phyloP scores from a whole-genome alignment of 2,888 invertebrate species.

The Cremastobaeus sp. region DNA sequence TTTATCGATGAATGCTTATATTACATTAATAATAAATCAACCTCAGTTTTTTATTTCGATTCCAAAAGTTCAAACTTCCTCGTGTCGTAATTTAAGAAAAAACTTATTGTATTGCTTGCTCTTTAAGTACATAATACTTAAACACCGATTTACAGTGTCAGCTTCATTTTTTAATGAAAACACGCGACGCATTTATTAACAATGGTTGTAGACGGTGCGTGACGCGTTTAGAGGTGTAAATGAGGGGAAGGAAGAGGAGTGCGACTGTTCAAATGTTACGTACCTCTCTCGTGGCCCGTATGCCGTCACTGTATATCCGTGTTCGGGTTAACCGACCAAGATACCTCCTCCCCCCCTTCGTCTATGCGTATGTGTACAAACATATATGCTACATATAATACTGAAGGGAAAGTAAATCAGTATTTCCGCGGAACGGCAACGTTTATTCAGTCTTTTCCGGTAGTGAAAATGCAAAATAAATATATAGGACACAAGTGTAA shows the following conservation, averaged over 20 bases:
- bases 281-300: conserved; percentile 34
- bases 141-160: not conserved
- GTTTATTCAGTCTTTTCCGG: conserved; percentile 70
- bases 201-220: conserved; percentile 28
- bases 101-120: too few relatives aligned
- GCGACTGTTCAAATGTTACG: conserved; percentile 41
- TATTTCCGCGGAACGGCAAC: conserved; percentile 70
- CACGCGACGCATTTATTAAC: conserved; percentile 34
- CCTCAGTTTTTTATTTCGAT: not conserved
- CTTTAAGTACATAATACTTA: not conserved
- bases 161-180: conserved; percentile 33
- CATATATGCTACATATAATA: conserved; percentile 66
- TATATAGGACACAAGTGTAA: conserved; percentile 54
- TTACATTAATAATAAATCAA: not conserved
- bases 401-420: conserved; percentile 75
- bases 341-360: conserved; percentile 16
- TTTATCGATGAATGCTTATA: not conserved
- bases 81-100: not conserved
- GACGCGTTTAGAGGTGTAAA: conserved; percentile 43
- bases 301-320: conserved; percentile 42
- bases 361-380: conserved; percentile 1
- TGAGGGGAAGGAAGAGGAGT: conserved; percentile 35
- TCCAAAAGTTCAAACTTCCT: not conserved
- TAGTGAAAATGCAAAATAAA: conserved; percentile 54
- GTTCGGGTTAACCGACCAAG: conserved; percentile 42